Evolutionary conservation across 2,888 invertebrate genomes (phyloP).

Genomic region (Dugesia japonica): DNA sequence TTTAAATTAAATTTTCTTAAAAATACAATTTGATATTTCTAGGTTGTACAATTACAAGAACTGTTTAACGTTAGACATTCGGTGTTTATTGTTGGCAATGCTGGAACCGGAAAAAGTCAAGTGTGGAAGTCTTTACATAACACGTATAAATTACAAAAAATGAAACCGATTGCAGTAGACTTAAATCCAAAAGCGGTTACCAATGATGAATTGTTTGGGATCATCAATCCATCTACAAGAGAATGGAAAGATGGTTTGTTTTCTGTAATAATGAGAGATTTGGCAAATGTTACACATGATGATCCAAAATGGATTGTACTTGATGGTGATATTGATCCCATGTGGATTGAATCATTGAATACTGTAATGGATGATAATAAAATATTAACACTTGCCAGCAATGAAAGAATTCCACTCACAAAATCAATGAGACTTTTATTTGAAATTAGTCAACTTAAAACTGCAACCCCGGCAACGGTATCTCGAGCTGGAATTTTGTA

Average conservation of each 20-base stretch:
- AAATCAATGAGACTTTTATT: conserved; percentile 35
- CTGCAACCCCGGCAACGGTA: conserved; percentile 36
- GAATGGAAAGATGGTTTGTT: conserved; percentile 35
- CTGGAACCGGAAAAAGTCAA: conserved; percentile 34
- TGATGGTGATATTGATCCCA: conserved; percentile 91
- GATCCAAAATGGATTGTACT: conserved; percentile 73
- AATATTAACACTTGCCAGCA: conserved; percentile 38
- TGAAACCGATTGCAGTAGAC: conserved; percentile 34
- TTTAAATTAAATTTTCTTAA: too few species aligned
- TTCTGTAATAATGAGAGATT: conserved; percentile 65
- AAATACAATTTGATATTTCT: too few species aligned
- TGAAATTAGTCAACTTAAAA: conserved; percentile 36
- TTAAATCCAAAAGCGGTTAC: conserved; percentile 34
- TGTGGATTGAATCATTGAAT: conserved; percentile 94
- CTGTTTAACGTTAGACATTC: conserved; percentile 35
- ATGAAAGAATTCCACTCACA: conserved; percentile 28
- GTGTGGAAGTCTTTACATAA: conserved; percentile 35
- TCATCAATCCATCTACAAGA: conserved; percentile 33
- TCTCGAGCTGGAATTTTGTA: conserved; percentile 35
- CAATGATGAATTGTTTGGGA: conserved; percentile 35
- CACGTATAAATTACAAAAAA: conserved; percentile 32
- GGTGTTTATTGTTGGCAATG: conserved; percentile 33
- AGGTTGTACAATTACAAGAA: conserved; percentile 35
- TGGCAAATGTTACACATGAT: conserved; percentile 72
- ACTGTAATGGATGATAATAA: conserved; percentile 98